These are phyloP conservation scores for Apostichopus japonicus DNA, from an alignment of 35 echinoderm and acorn worm genomes.

Conservation along the genomic window DNA sequence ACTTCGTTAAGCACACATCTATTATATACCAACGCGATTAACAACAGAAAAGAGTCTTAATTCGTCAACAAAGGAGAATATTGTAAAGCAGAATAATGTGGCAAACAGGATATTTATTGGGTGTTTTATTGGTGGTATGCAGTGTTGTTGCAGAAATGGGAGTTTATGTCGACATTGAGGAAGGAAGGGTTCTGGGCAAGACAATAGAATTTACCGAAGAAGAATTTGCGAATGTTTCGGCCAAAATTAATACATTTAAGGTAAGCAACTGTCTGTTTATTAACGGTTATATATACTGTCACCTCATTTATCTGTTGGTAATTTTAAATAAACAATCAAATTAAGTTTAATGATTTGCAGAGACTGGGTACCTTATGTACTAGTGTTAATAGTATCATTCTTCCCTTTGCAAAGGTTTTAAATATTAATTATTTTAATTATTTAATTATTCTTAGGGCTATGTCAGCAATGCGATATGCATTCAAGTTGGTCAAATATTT, in stretches of 20 bases:
- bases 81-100: neutral
- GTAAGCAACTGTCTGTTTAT: neutral
- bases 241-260: constrained; percentile 23
- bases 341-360: too few species aligned
- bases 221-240: neutral
- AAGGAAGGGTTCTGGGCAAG: neutral
- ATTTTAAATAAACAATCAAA: too few species aligned
- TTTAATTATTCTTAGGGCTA: too few species aligned
- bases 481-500: too few species aligned
- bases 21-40: neutral
- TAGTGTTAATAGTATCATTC: too few species aligned
- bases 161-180: neutral
- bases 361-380: too few species aligned
- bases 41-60: too few species aligned
- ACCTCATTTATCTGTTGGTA: too few species aligned
- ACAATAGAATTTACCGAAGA: neutral
- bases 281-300: too few species aligned
- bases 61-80: neutral
- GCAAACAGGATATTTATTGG: neutral
- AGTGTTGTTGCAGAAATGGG: neutral
- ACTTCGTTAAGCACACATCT: neutral
- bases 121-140: neutral
- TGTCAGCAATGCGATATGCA: too few species aligned
- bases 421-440: too few species aligned
- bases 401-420: too few species aligned